Evolutionary conservation across 2,797 vertebrate species (phyloP).

Genomic region (Synanceia verrucosa): DNA sequence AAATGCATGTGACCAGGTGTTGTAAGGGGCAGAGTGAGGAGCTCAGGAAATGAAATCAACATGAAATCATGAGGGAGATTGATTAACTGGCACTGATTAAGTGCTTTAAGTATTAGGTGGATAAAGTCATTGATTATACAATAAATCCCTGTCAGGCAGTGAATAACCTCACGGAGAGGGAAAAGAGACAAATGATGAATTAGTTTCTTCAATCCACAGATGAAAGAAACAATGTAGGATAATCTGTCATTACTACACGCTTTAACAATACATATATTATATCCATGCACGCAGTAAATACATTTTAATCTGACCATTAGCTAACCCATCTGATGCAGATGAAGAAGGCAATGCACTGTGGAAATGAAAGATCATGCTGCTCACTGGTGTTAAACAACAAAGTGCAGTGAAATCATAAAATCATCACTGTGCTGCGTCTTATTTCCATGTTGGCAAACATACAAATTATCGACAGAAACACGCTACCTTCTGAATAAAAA

Average conservation of each 20-base stretch:
- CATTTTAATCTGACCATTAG: slow-evolving; percentile 6
- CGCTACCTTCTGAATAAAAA: slow-evolving; percentile 12
- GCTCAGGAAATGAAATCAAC: slow-evolving; percentile 77
- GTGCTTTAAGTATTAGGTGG: slow-evolving; percentile 88
- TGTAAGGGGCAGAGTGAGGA: slow-evolving; percentile 24
- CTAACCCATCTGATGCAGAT: background rate
- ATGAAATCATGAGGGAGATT: slow-evolving; percentile 83
- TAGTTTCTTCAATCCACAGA: slow-evolving; percentile 70
- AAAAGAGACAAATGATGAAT: slow-evolving; percentile 84
- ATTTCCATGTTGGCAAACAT: slow-evolving; percentile 29
- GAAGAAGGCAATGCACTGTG: background rate
- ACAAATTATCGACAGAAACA: slow-evolving; percentile 23
- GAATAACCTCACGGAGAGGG: slow-evolving; percentile 77
- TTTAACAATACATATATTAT: slow-evolving; percentile 7
- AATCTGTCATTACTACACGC: slow-evolving; percentile 35
- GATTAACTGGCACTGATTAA: slow-evolving; percentile 90
- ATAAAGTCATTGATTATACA: slow-evolving; percentile 94
- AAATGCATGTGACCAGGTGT: slow-evolving; percentile 47
- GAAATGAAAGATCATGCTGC: background rate
- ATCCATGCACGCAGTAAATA: background rate
- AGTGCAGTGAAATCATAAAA: background rate
- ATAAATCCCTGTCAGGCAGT: slow-evolving; percentile 85
- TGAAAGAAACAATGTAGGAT: slow-evolving; percentile 42
- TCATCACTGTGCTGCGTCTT: background rate
- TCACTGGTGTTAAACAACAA: background rate